phyloP scores from a whole-genome alignment of 2,113 vertebrate genomes.

The Siniperca knerii region DNA sequence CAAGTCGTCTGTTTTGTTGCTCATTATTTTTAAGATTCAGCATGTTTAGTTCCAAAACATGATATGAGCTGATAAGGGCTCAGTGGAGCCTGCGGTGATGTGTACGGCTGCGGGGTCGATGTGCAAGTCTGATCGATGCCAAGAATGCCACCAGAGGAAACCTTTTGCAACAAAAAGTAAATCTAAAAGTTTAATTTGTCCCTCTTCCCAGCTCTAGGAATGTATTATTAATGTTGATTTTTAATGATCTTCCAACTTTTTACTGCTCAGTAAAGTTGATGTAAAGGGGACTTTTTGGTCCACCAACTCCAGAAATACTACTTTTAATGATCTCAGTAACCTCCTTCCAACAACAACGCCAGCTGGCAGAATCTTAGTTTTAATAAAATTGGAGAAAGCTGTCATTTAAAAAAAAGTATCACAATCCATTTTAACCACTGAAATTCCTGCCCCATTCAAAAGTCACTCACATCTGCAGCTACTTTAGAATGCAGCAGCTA shows the following conservation, averaged over 20 bases:
- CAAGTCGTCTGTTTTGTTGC: background rate
- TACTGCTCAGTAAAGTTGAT: background rate
- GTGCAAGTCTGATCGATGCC: background rate
- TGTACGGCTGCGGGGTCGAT: background rate
- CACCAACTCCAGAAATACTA: slow-evolving; percentile 6
- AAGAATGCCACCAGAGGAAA: slow-evolving; percentile 2
- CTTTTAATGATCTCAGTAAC: slow-evolving; percentile 17
- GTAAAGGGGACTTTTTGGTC: background rate
- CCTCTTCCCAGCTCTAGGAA: background rate
- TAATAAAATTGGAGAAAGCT: slow-evolving; percentile 23
- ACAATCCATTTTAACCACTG: slow-evolving; percentile 25
- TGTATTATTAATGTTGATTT: background rate
- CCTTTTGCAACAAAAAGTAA: background rate
- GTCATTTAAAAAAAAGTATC: slow-evolving; percentile 8
- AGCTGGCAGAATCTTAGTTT: background rate
- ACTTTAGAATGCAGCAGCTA: slow-evolving; percentile 19
- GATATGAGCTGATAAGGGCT: background rate
- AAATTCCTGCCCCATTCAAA: slow-evolving; percentile 4
- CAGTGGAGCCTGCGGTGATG: background rate
- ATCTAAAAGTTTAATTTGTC: background rate
- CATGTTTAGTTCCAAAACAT: background rate
- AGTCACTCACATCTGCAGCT: slow-evolving; percentile 47
- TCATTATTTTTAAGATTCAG: background rate
- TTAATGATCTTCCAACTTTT: background rate
- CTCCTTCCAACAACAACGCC: background rate